These are phyloP conservation scores for Halictus quadricinctus DNA, from an alignment of 2,888 invertebrate genomes.

Conservation along the genomic window DNA sequence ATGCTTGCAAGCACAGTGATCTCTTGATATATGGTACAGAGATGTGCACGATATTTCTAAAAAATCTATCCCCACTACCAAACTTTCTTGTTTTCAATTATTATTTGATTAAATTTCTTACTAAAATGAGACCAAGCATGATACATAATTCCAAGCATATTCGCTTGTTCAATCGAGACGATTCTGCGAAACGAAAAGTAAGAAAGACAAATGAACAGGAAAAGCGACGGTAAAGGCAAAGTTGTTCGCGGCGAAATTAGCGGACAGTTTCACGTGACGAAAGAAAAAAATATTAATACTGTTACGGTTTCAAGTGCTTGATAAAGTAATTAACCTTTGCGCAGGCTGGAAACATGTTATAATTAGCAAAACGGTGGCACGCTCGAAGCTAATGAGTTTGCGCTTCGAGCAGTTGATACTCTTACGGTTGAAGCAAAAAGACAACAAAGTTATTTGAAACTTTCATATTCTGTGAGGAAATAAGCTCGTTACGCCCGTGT, in stretches of 20 bases:
- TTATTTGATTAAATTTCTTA: too few relatives aligned
- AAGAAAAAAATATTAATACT: slow-evolving; percentile 27
- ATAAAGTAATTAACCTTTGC: slow-evolving; percentile 22
- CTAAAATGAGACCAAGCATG: too few relatives aligned
- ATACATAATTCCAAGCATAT: too few relatives aligned
- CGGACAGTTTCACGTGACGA: neutral
- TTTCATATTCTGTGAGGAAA: neutral
- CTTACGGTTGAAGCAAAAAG: slow-evolving; percentile 21
- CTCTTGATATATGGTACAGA: too few relatives aligned
- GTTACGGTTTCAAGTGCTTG: slow-evolving; percentile 13
- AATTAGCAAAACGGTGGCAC: slow-evolving; percentile 34
- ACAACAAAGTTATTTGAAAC: neutral
- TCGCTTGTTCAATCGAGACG: too few relatives aligned
- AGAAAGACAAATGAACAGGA: neutral
- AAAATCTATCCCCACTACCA: too few relatives aligned
- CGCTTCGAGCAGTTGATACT: slow-evolving; percentile 20
- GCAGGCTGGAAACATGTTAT: neutral
- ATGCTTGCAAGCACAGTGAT: too few relatives aligned
- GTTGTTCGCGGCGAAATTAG: neutral
- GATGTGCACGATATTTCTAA: too few relatives aligned
- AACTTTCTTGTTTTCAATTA: too few relatives aligned
- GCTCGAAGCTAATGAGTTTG: slow-evolving; percentile 43
- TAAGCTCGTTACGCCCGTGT: neutral
- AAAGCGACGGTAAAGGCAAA: neutral
- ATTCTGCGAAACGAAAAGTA: too few relatives aligned